Percentiles rank a stretch among this genome's conserved stretches.
phyloP scores from a whole-genome alignment of 2,888 invertebrate species.

The Girardia tigrina region DNA sequence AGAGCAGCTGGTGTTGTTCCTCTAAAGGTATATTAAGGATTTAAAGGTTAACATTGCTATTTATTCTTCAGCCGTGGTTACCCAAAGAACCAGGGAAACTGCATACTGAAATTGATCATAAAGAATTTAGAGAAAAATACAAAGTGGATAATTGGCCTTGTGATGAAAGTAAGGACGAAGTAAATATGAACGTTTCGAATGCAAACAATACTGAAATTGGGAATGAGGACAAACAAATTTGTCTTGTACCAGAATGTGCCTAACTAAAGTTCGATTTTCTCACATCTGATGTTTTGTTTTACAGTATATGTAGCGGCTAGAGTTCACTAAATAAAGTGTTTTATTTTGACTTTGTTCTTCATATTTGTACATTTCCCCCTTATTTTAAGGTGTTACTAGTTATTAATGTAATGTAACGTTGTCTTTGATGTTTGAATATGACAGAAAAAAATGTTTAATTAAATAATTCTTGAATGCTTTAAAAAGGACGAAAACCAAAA shows the following conservation, averaged over 20 bases:
- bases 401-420: too few species aligned
- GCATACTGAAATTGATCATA: background rate
- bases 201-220: background rate
- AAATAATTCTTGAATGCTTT: too few species aligned
- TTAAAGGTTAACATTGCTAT: background rate
- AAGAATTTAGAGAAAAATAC: background rate
- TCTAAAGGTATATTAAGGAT: background rate
- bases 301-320: too few species aligned
- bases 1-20: slow-evolving; percentile 8
- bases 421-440: too few species aligned
- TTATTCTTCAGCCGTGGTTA: background rate
- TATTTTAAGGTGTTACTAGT: too few species aligned
- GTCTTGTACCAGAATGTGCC: background rate
- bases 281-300: slow-evolving; percentile 7
- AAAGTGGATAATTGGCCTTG: background rate
- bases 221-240: background rate
- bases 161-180: slow-evolving; percentile 8
- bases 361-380: too few species aligned
- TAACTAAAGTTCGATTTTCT: background rate
- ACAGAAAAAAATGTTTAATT: too few species aligned
- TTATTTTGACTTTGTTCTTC: too few species aligned
- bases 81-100: slow-evolving; percentile 3
- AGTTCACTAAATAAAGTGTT: too few species aligned
- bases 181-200: background rate
- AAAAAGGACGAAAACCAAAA: too few species aligned